These are phyloP conservation scores for Panonychus citri DNA, from an alignment of 1,140 invertebrate genomes.

Conservation along the genomic window DNA sequence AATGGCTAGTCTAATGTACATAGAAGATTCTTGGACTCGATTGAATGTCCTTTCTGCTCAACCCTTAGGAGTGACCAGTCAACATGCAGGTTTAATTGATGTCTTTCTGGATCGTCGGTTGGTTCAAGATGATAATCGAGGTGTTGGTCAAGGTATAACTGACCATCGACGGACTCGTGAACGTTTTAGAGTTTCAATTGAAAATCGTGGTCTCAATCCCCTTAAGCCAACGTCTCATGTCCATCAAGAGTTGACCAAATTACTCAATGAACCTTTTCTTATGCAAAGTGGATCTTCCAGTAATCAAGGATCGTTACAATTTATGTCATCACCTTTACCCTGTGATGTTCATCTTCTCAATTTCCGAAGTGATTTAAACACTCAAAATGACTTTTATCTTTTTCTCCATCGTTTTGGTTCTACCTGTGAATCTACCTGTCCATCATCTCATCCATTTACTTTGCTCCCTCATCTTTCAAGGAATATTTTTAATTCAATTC, in stretches of 20 bases:
- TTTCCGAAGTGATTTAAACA: conserved; percentile 15
- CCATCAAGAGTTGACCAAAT: not conserved
- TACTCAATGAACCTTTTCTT: conserved; percentile 6
- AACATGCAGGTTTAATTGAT: conserved; percentile 43
- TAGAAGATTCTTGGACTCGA: conserved; percentile 48
- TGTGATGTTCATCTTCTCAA: conserved; percentile 31
- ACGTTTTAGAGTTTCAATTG: conserved; percentile 46
- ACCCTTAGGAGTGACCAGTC: conserved; percentile 61
- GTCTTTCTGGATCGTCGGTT: conserved; percentile 65
- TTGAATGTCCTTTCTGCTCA: conserved; percentile 59
- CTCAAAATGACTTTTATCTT: conserved; percentile 20
- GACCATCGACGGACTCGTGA: conserved; percentile 61
- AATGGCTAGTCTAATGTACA: conserved; percentile 55
- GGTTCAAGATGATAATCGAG: conserved; percentile 78
- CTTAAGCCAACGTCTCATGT: not conserved
- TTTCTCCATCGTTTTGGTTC: conserved; percentile 23
- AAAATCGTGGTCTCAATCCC: conserved; percentile 24
- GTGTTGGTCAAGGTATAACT: conserved; percentile 62
- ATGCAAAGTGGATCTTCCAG: not conserved
- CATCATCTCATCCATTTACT: not conserved
- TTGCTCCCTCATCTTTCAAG: not conserved
- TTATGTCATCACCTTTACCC: conserved; percentile 22
- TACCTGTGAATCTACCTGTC: not conserved
- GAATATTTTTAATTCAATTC: not conserved
- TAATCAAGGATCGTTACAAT: not conserved